These are phyloP conservation scores for Typhlichthys eigenmanni DNA, from an alignment of 2,797 vertebrate genomes.

Conservation along the genomic window DNA sequence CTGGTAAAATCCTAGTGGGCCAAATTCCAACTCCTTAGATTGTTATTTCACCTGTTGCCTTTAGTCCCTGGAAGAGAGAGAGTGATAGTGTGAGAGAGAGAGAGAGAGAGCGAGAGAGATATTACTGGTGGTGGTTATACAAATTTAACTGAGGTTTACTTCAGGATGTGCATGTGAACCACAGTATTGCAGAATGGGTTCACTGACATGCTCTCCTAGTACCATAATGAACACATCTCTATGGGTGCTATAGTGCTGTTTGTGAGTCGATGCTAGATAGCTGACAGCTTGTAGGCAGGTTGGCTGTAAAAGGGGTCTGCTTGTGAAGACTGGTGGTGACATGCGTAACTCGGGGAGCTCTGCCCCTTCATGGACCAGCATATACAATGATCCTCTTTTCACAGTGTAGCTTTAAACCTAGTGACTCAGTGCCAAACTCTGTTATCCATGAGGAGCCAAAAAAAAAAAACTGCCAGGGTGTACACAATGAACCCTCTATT, in stretches of 20 bases:
- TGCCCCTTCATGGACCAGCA: slow-evolving; percentile 40
- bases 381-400: slow-evolving; percentile 72
- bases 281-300: slow-evolving; percentile 22
- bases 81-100: background rate
- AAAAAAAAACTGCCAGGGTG: slow-evolving; percentile 33
- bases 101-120: background rate
- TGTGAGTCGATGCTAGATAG: background rate
- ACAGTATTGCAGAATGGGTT: slow-evolving; percentile 3
- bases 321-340: slow-evolving; percentile 59
- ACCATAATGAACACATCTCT: background rate
- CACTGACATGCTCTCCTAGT: background rate
- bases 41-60: slow-evolving; percentile 53
- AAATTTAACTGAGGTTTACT: slow-evolving; percentile 22
- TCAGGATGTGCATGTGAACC: slow-evolving; percentile 1
- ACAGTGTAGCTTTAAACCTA: slow-evolving; percentile 30
- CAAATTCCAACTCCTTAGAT: slow-evolving; percentile 52
- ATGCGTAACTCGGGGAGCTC: slow-evolving; percentile 53
- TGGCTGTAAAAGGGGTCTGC: slow-evolving; percentile 32
- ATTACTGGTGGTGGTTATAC: background rate
- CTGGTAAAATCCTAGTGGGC: slow-evolving; percentile 40
- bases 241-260: background rate
- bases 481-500: slow-evolving; percentile 65
- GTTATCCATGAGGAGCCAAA: slow-evolving; percentile 35
- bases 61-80: slow-evolving; percentile 57
- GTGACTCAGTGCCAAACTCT: slow-evolving; percentile 44